Conservation (phyloP, 2,888 invertebrate genomes). For the Drosophila hamatofila region DNA sequence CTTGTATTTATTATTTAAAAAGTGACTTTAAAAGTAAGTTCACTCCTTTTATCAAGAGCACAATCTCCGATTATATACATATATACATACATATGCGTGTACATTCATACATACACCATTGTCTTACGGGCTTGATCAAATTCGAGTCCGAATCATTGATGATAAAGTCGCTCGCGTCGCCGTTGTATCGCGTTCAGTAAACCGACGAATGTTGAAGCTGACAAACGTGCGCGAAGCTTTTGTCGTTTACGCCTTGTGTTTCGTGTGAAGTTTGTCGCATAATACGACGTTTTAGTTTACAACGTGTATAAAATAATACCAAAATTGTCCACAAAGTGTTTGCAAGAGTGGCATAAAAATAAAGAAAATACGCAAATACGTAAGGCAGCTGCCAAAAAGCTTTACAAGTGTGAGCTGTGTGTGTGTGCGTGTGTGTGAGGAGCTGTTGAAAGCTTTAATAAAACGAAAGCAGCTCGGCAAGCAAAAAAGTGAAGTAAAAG, state of each 20-base stretch:
- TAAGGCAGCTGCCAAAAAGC: background rate
- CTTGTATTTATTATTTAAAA: background rate
- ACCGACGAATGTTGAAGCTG: slow-evolving; percentile 80
- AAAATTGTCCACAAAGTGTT: slow-evolving; percentile 3
- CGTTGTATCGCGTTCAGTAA: slow-evolving; percentile 70
- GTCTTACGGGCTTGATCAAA: slow-evolving; percentile 28
- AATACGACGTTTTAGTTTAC: slow-evolving; percentile 14
- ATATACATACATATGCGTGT: slow-evolving; percentile 13
- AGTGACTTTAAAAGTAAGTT: background rate
- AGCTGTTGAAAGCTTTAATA: background rate
- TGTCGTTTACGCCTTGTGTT: slow-evolving; percentile 21
- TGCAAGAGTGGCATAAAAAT: slow-evolving; percentile 1
- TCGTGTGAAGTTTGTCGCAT: slow-evolving; percentile 15
- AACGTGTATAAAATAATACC: slow-evolving; percentile 5
- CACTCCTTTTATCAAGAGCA: slow-evolving; percentile 18
- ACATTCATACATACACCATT: slow-evolving; percentile 6
- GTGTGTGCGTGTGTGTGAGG: background rate
- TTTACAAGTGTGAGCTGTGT: background rate
- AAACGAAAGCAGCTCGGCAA: slow-evolving; percentile 2
- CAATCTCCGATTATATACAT: slow-evolving; percentile 10
- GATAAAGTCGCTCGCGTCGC: slow-evolving; percentile 49
- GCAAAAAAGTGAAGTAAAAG: background rate
- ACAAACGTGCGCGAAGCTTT: slow-evolving; percentile 66
- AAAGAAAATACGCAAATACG: background rate
- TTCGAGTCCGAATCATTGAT: slow-evolving; percentile 30